These are phyloP conservation scores for Metellina segmentata DNA, from an alignment of 2,888 invertebrate genomes.

Conservation along the genomic window DNA sequence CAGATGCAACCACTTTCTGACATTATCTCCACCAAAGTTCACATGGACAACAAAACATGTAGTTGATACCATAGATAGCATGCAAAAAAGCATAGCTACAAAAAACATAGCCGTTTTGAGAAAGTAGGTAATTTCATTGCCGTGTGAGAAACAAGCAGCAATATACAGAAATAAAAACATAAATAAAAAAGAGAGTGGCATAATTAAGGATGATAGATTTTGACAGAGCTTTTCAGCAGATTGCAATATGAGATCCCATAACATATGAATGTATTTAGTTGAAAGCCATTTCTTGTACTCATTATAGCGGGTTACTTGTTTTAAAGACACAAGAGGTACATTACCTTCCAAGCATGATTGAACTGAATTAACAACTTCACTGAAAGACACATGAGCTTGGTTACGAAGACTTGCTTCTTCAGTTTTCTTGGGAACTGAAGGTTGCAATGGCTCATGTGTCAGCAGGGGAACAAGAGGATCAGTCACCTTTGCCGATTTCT, in stretches of 20 bases:
- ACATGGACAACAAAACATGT: constrained; percentile 67
- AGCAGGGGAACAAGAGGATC: neutral
- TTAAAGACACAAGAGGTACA: constrained; percentile 69
- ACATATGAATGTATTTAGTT: constrained; percentile 33
- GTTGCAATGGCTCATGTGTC: neutral
- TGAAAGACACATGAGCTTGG: constrained; percentile 65
- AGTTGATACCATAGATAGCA: constrained; percentile 52
- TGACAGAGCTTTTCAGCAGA: constrained; percentile 59
- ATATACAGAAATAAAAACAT: constrained; percentile 21
- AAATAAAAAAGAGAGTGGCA: constrained; percentile 32
- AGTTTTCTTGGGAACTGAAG: constrained; percentile 1
- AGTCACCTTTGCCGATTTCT: constrained; percentile 18
- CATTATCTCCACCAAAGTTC: constrained; percentile 62
- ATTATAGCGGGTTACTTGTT: constrained; percentile 51
- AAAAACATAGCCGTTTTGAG: constrained; percentile 12
- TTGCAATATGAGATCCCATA: constrained; percentile 50
- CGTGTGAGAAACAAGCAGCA: neutral
- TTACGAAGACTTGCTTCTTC: constrained; percentile 19
- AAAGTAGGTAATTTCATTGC: constrained; percentile 22
- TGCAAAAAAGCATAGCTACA: constrained; percentile 29
- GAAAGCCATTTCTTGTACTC: constrained; percentile 54
- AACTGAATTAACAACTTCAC: constrained; percentile 69
- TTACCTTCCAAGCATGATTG: constrained; percentile 73
- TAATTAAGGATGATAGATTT: constrained; percentile 43
- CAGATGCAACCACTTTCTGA: constrained; percentile 65